These are phyloP conservation scores for Sebastes wilsoni DNA, from an alignment of 2,797 vertebrate species.

Conservation along the genomic window DNA sequence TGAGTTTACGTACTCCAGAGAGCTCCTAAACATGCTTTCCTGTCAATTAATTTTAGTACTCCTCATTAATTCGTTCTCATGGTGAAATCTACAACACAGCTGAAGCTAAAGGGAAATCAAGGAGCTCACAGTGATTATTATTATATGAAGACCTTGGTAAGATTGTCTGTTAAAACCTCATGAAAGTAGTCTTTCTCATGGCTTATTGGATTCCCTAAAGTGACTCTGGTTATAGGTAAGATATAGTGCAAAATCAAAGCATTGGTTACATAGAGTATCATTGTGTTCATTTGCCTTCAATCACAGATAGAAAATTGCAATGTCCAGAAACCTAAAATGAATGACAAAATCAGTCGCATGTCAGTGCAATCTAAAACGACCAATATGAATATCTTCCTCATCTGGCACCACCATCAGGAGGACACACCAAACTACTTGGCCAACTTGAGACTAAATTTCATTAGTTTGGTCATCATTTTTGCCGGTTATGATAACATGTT, in stretches of 20 bases:
- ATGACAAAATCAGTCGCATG: background rate
- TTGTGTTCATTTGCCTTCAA: background rate
- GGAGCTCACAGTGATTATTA: constrained; percentile 1
- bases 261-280: background rate
- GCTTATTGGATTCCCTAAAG: background rate
- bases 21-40: constrained; percentile 29
- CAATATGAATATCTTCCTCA: background rate
- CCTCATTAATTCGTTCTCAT: constrained; percentile 24
- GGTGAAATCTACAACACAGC: constrained; percentile 3
- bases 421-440: background rate
- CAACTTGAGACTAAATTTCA: background rate
- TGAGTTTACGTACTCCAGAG: constrained; percentile 13
- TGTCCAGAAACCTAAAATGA: background rate
- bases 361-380: background rate
- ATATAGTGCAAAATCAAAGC: background rate
- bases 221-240: background rate
- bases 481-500: too few relatives aligned
- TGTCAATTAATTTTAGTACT: constrained; percentile 28
- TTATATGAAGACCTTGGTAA: background rate
- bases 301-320: background rate
- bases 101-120: constrained; percentile 8
- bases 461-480: background rate
- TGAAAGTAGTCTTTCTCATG: background rate
- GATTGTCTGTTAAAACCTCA: background rate
- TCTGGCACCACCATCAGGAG: background rate